Evolutionary conservation across 2,113 vertebrate genomes (phyloP), one percentile per base, ranked within the genome.

Genomic region (Rhinogobius similis): DNA sequence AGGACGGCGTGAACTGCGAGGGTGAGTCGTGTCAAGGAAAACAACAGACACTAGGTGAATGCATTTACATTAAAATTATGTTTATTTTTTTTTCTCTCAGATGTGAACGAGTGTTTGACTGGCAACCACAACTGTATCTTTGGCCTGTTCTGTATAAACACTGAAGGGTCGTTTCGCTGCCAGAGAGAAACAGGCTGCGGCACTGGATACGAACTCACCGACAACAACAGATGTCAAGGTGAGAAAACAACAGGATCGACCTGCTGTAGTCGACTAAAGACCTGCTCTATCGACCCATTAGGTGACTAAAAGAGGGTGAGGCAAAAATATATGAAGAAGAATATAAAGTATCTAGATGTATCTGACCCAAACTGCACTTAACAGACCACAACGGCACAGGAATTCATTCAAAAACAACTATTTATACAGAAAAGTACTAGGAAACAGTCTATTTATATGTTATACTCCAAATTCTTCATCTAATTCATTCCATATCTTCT

Each of bases 191-290:
- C 89, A 0, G 93, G 93, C 90, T 99, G 97, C 0, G 96, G 95
- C 1, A 95, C 96, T 0, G 97, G 97, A 20, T 99, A 97, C 5
- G 94, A 96, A 26, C 93, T 98, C 10, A 96, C 87, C 0, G 94
- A 97, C 16, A 83, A 87, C 85, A 96, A 95, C 86, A 86, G 67
- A 2, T 99, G 97, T 88, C 90, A 94, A 94, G 97, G 97, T 98
- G 81, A 73, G 2, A 52, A 43, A 4, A 3, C 29, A 53, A 36
- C 5, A 36, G 32, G 5, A 36, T n/a, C n/a, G n/a, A n/a, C n/a
- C n/a, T n/a, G n/a, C n/a, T n/a, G n/a, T n/a, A n/a, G n/a, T n/a
- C n/a, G n/a, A n/a, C n/a, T n/a, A n/a, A n/a, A n/a, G n/a, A n/a
- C n/a, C n/a, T n/a, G n/a, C n/a, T n/a, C n/a, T n/a, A n/a, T n/a